Conservation (phyloP, 2,797 vertebrate species). For the Pipistrellus pipistrellus region DNA sequence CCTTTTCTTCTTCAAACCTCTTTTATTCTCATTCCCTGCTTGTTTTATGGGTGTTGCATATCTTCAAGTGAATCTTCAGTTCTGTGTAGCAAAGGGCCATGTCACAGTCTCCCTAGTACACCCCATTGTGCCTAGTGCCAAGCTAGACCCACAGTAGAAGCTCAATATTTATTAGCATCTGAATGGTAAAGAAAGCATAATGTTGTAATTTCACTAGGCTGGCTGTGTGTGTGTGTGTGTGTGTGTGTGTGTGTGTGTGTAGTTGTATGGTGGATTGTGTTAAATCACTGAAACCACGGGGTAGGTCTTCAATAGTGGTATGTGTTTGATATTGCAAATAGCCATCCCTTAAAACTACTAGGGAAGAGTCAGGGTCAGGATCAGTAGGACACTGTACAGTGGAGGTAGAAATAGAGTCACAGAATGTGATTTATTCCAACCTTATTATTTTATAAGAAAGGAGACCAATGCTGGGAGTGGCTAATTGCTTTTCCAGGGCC, state of each 20-base stretch:
- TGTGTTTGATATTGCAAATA: neutral
- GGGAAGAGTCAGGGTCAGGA: neutral
- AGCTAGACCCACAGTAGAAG: neutral
- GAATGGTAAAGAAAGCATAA: neutral
- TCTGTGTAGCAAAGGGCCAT: neutral
- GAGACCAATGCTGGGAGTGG: neutral
- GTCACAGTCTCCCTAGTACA: neutral
- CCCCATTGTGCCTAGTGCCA: neutral
- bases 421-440: neutral
- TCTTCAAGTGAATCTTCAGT: neutral
- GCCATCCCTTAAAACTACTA: neutral
- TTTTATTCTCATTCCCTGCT: neutral
- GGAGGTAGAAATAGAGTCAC: neutral
- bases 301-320: neutral
- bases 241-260: too few species aligned
- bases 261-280: neutral
- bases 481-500: neutral
- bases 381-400: neutral
- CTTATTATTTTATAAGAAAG: neutral
- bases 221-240: too few species aligned
- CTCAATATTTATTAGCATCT: neutral
- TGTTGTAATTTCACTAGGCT: neutral
- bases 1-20: neutral
- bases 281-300: neutral
- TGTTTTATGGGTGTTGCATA: neutral